phyloP scores from a whole-genome alignment of 1,140 invertebrate species.

The Lucilia cuprina region DNA sequence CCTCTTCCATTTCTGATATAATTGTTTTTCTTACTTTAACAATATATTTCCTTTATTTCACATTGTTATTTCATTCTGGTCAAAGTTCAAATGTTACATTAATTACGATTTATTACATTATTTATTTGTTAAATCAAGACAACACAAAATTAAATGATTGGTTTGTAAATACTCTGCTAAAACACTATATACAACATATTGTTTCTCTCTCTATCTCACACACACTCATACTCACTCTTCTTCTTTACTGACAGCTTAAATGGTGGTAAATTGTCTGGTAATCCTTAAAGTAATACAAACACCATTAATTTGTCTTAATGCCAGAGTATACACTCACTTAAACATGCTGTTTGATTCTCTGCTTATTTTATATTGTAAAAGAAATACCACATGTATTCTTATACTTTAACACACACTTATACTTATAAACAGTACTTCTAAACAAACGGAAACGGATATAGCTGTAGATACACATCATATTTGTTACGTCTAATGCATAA shows the following conservation, averaged over 20 bases:
- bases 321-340: too few relatives aligned
- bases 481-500: neutral
- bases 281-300: neutral
- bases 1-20: too few relatives aligned
- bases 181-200: too few relatives aligned
- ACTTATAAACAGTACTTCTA: neutral
- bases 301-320: neutral
- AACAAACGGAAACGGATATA: too few relatives aligned
- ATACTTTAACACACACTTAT: neutral
- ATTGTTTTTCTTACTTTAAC: too few relatives aligned
- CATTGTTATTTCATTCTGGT: neutral
- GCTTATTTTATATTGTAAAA: neutral
- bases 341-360: too few relatives aligned
- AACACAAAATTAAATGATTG: neutral
- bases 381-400: neutral
- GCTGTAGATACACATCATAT: neutral
- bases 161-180: neutral
- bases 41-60: neutral
- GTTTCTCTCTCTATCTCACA: too few relatives aligned
- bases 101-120: constrained; percentile 7
- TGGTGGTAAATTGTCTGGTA: neutral
- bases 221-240: too few relatives aligned
- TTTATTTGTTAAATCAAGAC: constrained; percentile 1
- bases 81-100: neutral
- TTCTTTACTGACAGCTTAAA: neutral